phyloP scores from a whole-genome alignment of 2,888 invertebrate species.

The Rutpela maculata region DNA sequence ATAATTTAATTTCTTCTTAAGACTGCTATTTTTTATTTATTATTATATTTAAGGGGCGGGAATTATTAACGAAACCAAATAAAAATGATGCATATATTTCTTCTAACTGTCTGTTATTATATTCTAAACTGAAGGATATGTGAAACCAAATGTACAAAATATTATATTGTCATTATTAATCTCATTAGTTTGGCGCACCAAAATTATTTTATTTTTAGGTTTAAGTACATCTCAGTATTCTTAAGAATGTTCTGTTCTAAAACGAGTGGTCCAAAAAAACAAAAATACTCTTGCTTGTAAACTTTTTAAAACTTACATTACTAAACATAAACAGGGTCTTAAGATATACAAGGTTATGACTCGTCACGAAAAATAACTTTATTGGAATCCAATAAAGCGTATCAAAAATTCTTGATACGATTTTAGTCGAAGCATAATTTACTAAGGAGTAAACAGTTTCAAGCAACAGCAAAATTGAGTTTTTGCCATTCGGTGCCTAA shows the following conservation, averaged over 20 bases:
- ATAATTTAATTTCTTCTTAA: constrained; percentile 44
- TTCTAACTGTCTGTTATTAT: constrained; percentile 60
- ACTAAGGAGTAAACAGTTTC: not conserved
- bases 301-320: constrained; percentile 10
- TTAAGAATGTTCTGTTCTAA: constrained; percentile 29
- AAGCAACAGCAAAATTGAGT: constrained; percentile 1
- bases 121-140: constrained; percentile 64
- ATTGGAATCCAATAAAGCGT: not conserved
- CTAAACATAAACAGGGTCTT: constrained; percentile 7
- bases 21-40: constrained; percentile 56
- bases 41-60: constrained; percentile 38
- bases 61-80: constrained; percentile 36
- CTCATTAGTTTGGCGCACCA: constrained; percentile 42
- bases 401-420: not conserved
- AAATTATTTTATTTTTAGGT: constrained; percentile 54
- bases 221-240: constrained; percentile 57
- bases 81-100: constrained; percentile 57
- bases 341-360: constrained; percentile 7
- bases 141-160: constrained; percentile 65
- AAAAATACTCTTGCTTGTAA: constrained; percentile 16
- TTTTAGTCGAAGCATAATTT: constrained; percentile 2
- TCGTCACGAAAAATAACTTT: not conserved
- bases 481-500: not conserved
- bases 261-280: constrained; percentile 16
- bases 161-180: constrained; percentile 49